A percentile compares a stretch with the other conserved stretches of the same genome.
Evolutionary conservation across 2,888 invertebrate genomes (phyloP).

Genomic region (Eupelmus urozonus): DNA sequence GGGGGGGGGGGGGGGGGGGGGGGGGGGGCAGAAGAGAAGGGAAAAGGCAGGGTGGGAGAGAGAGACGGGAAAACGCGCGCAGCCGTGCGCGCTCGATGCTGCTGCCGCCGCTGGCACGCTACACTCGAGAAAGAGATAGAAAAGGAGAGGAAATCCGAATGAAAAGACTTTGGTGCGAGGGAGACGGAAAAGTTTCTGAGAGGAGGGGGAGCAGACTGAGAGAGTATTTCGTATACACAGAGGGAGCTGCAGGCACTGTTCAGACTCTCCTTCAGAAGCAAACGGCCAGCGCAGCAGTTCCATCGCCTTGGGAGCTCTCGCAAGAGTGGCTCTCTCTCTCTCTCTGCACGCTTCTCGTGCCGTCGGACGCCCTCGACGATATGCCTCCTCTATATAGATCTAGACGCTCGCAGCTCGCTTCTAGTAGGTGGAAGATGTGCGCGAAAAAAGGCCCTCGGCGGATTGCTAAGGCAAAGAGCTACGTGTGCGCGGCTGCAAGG

Average conservation of each 20-base stretch:
- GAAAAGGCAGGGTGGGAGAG: slow-evolving; percentile 67
- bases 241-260: slow-evolving; percentile 52
- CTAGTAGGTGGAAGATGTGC: background rate
- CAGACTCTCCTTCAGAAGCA: slow-evolving; percentile 33
- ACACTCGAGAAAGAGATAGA: slow-evolving; percentile 3
- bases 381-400: background rate
- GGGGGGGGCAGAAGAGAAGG: slow-evolving; percentile 57
- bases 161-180: slow-evolving; percentile 14
- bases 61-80: slow-evolving; percentile 59
- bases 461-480: slow-evolving; percentile 30
- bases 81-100: slow-evolving; percentile 58
- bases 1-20: slow-evolving; percentile 60
- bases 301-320: slow-evolving; percentile 21
- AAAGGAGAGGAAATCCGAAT: slow-evolving; percentile 40
- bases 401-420: too few species aligned
- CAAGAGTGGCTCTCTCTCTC: background rate
- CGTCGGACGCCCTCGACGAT: slow-evolving; percentile 20
- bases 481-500: background rate
- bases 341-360: background rate
- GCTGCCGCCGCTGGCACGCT: background rate
- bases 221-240: slow-evolving; percentile 28
- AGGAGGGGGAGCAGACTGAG: background rate
- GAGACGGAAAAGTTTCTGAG: background rate
- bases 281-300: slow-evolving; percentile 28
- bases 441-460: slow-evolving; percentile 16